Evolutionary conservation across 2,113 vertebrate species (phyloP).

Genomic region (Cariama cristata): DNA sequence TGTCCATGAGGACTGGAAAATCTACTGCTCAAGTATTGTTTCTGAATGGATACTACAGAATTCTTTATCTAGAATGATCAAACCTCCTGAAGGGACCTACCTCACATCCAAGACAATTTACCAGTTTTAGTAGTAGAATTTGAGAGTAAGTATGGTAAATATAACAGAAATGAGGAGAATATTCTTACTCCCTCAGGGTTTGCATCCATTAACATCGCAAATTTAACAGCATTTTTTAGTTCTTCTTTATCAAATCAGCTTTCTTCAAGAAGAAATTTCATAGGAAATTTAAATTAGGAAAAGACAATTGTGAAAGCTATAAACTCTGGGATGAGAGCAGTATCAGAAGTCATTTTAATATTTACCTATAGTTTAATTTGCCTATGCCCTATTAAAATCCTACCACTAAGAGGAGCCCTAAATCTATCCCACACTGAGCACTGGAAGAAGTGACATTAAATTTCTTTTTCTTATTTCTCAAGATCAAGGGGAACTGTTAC

Average conservation of each 20-base stretch:
- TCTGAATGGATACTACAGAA: neutral
- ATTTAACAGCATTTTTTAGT: neutral
- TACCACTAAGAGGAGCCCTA: conserved; percentile 37
- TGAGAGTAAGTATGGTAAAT: neutral
- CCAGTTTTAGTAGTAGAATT: no score
- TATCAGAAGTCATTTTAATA: neutral
- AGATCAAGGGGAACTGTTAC: neutral
- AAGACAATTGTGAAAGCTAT: neutral
- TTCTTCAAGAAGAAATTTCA: neutral
- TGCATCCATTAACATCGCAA: neutral
- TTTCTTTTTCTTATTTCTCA: neutral
- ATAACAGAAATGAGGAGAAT: neutral
- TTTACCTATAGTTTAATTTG: neutral
- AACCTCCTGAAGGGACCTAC: neutral
- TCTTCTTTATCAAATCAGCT: neutral
- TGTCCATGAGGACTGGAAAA: neutral
- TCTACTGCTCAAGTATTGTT: neutral
- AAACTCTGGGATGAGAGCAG: neutral
- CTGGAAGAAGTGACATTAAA: neutral
- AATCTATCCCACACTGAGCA: neutral
- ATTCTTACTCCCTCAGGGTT: neutral
- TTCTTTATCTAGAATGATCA: neutral
- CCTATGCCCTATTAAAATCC: neutral
- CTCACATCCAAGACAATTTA: neutral
- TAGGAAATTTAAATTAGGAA: neutral